phyloP scores from a whole-genome alignment of 2,113 vertebrate genomes.

The Gymnocephalus cernua region DNA sequence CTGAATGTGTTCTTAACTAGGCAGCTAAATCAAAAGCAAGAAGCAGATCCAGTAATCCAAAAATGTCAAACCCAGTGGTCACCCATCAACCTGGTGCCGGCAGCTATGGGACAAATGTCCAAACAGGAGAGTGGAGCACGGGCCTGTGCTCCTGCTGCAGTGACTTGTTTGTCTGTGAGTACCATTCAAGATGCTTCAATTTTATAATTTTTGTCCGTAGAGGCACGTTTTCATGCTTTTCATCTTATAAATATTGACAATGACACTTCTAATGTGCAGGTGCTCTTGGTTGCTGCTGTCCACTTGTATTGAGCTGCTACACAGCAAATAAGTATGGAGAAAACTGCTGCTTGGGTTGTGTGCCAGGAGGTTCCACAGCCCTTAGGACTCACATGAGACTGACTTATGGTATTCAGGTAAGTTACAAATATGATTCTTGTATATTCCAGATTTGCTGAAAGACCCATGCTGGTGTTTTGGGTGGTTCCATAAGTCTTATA shows the following conservation, averaged over 20 bases:
- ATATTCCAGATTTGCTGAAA: background rate
- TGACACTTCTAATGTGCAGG: conserved; percentile 59
- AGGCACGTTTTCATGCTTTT: background rate
- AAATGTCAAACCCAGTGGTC: conserved; percentile 85
- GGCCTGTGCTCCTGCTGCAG: conserved; percentile 84
- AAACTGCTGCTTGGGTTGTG: conserved; percentile 77
- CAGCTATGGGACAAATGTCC: conserved; percentile 84
- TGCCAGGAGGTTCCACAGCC: conserved; percentile 85
- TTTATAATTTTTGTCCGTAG: background rate
- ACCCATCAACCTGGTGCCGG: conserved; percentile 81
- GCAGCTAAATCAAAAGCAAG: conserved; percentile 5
- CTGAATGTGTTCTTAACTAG: conserved; percentile 4
- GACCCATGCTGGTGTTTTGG: background rate
- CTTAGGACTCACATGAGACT: conserved; percentile 88
- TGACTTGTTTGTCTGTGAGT: conserved; percentile 86
- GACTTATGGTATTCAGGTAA: conserved; percentile 87
- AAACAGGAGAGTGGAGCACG: conserved; percentile 86
- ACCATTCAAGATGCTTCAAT: background rate
- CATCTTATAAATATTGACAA: background rate
- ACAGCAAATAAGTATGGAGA: conserved; percentile 85
- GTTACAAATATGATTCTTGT: background rate
- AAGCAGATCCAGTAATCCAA: conserved; percentile 19
- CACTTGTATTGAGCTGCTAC: conserved; percentile 81
- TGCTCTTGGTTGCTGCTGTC: conserved; percentile 80
- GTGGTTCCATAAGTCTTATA: background rate